These are phyloP conservation scores for Odontomyia ornata DNA, from an alignment of 2,888 invertebrate species.

Conservation along the genomic window DNA sequence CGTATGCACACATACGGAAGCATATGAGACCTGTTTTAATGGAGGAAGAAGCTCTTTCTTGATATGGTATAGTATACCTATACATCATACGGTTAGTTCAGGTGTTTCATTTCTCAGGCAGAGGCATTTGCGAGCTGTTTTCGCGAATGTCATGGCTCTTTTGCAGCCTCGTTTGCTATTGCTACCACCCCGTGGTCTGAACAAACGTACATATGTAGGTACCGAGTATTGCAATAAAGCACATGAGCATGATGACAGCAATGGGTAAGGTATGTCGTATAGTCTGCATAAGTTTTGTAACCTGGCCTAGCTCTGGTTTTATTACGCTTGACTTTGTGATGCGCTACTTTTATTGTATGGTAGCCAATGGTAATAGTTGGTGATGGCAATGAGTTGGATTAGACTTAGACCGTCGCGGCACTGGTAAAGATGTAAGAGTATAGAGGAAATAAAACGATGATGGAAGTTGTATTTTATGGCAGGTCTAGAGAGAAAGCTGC, in stretches of 20 bases:
- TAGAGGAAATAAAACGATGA: no score
- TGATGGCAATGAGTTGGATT: background rate
- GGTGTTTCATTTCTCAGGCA: slow-evolving; percentile 28
- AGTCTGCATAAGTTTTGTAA: background rate
- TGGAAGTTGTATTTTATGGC: no score
- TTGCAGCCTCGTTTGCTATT: slow-evolving; percentile 1
- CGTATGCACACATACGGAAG: background rate
- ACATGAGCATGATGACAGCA: background rate
- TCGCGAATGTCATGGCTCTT: slow-evolving; percentile 36
- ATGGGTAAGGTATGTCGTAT: no score
- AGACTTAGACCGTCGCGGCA: background rate
- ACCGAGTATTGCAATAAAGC: background rate
- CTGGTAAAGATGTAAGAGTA: background rate
- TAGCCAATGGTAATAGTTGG: background rate
- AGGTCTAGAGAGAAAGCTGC: no score
- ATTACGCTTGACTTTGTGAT: slow-evolving; percentile 8
- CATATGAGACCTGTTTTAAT: background rate
- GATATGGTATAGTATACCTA: no score
- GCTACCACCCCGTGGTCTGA: no score
- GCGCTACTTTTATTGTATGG: slow-evolving; percentile 12
- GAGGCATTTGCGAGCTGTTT: background rate
- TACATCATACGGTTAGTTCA: background rate
- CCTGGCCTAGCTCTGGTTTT: slow-evolving; percentile 18
- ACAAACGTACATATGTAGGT: no score
- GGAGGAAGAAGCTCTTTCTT: background rate